Evolutionary conservation across 2,888 invertebrate species (phyloP).

Genomic region (Eupeodes luniger): DNA sequence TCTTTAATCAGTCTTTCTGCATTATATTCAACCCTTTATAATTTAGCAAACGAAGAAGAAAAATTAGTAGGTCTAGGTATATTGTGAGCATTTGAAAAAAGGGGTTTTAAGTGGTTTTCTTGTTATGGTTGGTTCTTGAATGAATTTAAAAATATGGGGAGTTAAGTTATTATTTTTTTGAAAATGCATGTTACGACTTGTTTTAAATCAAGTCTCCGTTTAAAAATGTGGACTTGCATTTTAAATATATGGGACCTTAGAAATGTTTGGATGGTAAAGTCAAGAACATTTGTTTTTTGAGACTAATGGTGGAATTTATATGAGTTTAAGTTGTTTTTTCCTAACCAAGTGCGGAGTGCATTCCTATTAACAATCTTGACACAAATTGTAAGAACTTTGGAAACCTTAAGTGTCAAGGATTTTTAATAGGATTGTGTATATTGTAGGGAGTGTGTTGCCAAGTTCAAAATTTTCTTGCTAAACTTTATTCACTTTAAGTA

Average conservation of each 20-base stretch:
- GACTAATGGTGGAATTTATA: no score
- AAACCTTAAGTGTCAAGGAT: neutral
- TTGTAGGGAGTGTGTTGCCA: neutral
- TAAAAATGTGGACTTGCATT: neutral
- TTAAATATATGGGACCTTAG: neutral
- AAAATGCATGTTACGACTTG: constrained; percentile 47
- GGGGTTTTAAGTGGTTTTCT: constrained; percentile 37
- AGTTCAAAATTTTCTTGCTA: neutral
- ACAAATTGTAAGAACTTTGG: neutral
- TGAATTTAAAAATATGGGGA: constrained; percentile 18
- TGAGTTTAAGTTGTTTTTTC: no score
- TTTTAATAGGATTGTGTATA: neutral
- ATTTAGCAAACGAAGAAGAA: neutral
- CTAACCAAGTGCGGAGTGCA: no score
- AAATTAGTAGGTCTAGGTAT: neutral
- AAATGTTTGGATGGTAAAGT: neutral
- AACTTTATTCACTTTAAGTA: no score
- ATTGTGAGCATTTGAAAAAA: neutral
- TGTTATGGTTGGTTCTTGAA: constrained; percentile 1
- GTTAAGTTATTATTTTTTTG: neutral
- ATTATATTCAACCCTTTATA: constrained; percentile 45
- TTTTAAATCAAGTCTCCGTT: constrained; percentile 8
- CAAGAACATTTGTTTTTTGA: neutral
- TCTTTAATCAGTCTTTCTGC: constrained; percentile 34
- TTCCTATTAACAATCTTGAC: neutral